Conservation (phyloP, 2,888 invertebrate genomes). For the Diadegma fenestrale region DNA sequence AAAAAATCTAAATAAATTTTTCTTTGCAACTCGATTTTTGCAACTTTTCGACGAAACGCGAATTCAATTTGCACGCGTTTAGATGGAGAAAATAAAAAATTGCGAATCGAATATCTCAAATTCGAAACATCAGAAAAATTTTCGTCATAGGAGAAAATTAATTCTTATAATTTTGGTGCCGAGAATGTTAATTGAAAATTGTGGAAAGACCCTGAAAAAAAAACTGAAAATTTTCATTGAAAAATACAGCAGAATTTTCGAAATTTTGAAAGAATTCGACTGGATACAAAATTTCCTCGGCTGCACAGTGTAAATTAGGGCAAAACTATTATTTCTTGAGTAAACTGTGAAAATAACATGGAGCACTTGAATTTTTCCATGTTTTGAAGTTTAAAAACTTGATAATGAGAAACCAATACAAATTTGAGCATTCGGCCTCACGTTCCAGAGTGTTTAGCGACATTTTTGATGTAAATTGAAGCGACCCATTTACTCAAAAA, state of each 20-base stretch:
- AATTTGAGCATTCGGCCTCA: not conserved
- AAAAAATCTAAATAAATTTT: too few relatives aligned
- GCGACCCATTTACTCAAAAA: not conserved
- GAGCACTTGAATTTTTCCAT: not conserved
- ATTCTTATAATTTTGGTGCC: too few relatives aligned
- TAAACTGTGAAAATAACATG: not conserved
- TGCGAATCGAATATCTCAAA: too few relatives aligned
- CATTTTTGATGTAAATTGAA: not conserved
- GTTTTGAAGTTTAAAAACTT: not conserved
- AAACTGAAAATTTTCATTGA: too few relatives aligned
- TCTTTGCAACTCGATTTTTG: too few relatives aligned
- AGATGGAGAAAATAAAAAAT: too few relatives aligned
- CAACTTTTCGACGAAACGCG: too few relatives aligned
- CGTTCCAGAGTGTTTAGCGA: not conserved
- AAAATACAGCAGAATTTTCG: not conserved
- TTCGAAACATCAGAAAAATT: too few relatives aligned
- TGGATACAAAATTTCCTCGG: not conserved
- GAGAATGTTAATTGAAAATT: too few relatives aligned
- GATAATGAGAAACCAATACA: slow-evolving; percentile 3
- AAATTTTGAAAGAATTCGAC: not conserved
- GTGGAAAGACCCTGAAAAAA: too few relatives aligned
- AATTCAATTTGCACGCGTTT: too few relatives aligned
- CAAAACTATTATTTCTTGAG: not conserved
- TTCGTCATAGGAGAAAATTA: too few relatives aligned
- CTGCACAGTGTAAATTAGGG: not conserved